phyloP scores from a whole-genome alignment of 2,797 vertebrate genomes.

The Lithobates sylvaticus region DNA sequence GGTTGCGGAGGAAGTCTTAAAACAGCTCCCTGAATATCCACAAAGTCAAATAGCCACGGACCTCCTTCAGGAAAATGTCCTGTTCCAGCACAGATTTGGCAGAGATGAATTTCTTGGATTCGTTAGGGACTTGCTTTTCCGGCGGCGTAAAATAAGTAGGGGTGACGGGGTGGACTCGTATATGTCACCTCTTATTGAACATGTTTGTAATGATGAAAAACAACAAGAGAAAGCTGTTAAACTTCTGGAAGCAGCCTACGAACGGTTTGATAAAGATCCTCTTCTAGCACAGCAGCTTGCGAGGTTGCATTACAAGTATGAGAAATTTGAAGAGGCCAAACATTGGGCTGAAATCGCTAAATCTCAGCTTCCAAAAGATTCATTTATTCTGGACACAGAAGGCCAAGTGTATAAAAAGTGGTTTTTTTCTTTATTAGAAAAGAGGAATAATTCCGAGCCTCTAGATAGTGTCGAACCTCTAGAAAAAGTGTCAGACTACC shows the following conservation, averaged over 20 bases:
- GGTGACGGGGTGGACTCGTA: conserved; percentile 79
- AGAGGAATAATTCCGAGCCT: conserved; percentile 55
- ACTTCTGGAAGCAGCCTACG: conserved; percentile 77
- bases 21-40: conserved; percentile 80
- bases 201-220: conserved; percentile 73
- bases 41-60: conserved; percentile 79
- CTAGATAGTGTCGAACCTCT: conserved; percentile 45
- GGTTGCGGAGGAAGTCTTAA: conserved; percentile 84
- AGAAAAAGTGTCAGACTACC: conserved; percentile 65
- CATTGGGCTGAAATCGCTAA: conserved; percentile 80
- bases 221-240: conserved; percentile 75
- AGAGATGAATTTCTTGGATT: conserved; percentile 75
- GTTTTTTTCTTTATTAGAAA: conserved; percentile 76
- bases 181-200: conserved; percentile 85
- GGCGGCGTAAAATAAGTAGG: conserved; percentile 78
- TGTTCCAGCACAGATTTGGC: conserved; percentile 84
- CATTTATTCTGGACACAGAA: conserved; percentile 84
- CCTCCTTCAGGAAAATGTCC: conserved; percentile 74
- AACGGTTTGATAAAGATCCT: conserved; percentile 75
- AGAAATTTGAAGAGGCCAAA: conserved; percentile 80
- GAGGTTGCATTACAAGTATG: conserved; percentile 76
- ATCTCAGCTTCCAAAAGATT: conserved; percentile 75
- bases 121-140: conserved; percentile 81
- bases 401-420: conserved; percentile 84
- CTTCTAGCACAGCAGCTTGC: conserved; percentile 87